Base-by-base conservation (phyloP, 2,113 vertebrate species). In the Oxyruncus cristatus region DNA sequence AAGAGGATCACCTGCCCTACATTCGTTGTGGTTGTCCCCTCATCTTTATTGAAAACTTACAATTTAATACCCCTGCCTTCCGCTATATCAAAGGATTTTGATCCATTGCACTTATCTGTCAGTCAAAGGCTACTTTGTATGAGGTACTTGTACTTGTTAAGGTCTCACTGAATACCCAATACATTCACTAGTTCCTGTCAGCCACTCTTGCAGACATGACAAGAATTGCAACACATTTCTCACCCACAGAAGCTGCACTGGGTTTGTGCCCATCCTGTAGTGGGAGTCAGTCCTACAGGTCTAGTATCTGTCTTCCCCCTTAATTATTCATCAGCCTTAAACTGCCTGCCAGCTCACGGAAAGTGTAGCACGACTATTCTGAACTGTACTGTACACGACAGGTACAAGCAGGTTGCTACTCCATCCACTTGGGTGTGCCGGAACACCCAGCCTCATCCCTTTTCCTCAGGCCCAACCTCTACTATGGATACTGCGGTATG, bases 401-500 rank as follows among this genome's bases (percentile, higher is more conserved):
- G 42, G 52, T 8, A 84, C 27, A 63, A 87, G 65, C 33, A 70
- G 9, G 47, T 3, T 59, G 61, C 39, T 50, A 13, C 50, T 91
- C 61, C 56, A 47, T 39, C 15, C 28, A 14, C 27, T 20, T 22
- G 21, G 6, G 8, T 14, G 14, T 85, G 28, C 63, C 71, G 46
- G 28, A 85, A 73, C 11, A 77, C 7, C 2, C 28, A 68, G 42
- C 42, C 32, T 44, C n/a, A 7, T 63, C 11, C 27, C 72, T 35
- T n/a, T 88, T 71, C 41, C 61, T 55, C 12, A 59, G 10, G 35
- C 30, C 39, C 44, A 37, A 41, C 47, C 44, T 44, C 52, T 62
- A 0, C 55, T 35, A 12, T 0, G 1, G 59, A 26, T 24, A 46
- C 39, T n/a, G 85, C 5, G 27, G 11, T 8, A 50, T 0, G 0